Conservation (phyloP, 2,888 invertebrate species). For the Bellardia bayeri region DNA sequence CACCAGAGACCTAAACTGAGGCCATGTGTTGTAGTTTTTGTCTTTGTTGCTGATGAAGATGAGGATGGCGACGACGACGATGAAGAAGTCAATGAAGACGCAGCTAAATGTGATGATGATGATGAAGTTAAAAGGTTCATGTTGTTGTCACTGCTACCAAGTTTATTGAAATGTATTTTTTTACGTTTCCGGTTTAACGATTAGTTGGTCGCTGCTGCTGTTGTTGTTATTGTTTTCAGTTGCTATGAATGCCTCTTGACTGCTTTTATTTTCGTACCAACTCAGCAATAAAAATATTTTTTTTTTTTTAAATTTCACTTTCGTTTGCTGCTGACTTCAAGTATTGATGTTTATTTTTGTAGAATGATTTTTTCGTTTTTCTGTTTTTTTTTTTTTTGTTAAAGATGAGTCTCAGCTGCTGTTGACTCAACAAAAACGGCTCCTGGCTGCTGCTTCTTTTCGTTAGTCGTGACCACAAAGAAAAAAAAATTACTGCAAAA, state of each 20-base stretch:
- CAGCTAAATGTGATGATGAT: slow-evolving; percentile 29
- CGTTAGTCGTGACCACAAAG: slow-evolving; percentile 62
- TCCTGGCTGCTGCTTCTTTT: slow-evolving; percentile 50
- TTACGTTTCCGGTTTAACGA: slow-evolving; percentile 73
- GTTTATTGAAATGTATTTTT: slow-evolving; percentile 72
- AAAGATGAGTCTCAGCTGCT: slow-evolving; percentile 37
- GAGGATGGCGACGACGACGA: slow-evolving; percentile 21
- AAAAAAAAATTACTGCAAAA: slow-evolving; percentile 56
- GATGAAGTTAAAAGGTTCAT: slow-evolving; percentile 67
- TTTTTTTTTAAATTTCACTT: slow-evolving; percentile 67
- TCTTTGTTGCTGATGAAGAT: slow-evolving; percentile 56
- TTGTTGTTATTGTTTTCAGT: slow-evolving; percentile 43
- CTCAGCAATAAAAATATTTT: slow-evolving; percentile 36
- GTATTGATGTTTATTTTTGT: slow-evolving; percentile 47
- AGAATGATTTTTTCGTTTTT: slow-evolving; percentile 43
- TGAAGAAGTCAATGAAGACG: slow-evolving; percentile 23
- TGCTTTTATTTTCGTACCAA: slow-evolving; percentile 42
- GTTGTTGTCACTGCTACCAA: slow-evolving; percentile 64
- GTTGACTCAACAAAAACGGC: slow-evolving; percentile 39
- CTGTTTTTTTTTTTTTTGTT: slow-evolving; percentile 2
- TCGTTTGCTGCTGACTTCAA: slow-evolving; percentile 51
- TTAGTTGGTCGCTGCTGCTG: slow-evolving; percentile 20
- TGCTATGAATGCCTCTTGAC: slow-evolving; percentile 12
- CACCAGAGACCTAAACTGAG: slow-evolving; percentile 76
- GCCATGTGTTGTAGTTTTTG: slow-evolving; percentile 67